Evolutionary conservation across 2,113 vertebrate species (phyloP), one percentile per base, ranked within the genome.

Genomic region (Oxyura jamaicensis): DNA sequence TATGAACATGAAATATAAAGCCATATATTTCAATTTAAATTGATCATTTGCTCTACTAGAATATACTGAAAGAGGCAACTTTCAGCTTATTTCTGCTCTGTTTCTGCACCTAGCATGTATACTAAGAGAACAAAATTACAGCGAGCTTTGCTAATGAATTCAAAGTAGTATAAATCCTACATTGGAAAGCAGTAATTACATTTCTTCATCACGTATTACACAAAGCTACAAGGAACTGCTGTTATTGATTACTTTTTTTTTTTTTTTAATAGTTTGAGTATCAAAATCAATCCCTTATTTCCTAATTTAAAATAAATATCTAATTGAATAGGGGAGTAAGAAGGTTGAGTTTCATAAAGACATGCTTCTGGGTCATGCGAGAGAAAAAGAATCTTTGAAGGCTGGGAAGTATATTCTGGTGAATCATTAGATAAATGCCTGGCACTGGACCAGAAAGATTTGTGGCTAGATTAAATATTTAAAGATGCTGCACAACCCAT

Each of bases 381-480:
- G 44, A 79, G 71, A 87, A 53, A 63, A 90, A 35, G 6, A 55
- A 55, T 42, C 36, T 87, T 89, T 2, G 10, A 95, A 81, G 41
- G 53, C 62, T 84, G 58, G 66, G 23, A 63, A 71, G 78, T 91
- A n/a, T 60, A 41, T 81, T 83, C 46, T 6, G 26, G 76, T 44
- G 60, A 81, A 78, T 81, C 66, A 67, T 44, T 39, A 91, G 50
- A 91, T 74, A 88, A 92, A 86, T 63, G 67, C 59, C 41, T 95
- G 82, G 67, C 90, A 60, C 36, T 52, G 50, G 77, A 59, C 25
- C 65, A 88, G 66, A 56, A 65, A 93, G 85, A 50, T 59, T 33
- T 93, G 72, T 80, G 60, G 90, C 65, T 85, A 63, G 68, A 63
- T 66, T 29, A 36, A 91, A 91, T 66, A 77, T 71, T 94, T 52